Conservation (phyloP, 2,113 vertebrate species). For the Stictonetta naevosa region DNA sequence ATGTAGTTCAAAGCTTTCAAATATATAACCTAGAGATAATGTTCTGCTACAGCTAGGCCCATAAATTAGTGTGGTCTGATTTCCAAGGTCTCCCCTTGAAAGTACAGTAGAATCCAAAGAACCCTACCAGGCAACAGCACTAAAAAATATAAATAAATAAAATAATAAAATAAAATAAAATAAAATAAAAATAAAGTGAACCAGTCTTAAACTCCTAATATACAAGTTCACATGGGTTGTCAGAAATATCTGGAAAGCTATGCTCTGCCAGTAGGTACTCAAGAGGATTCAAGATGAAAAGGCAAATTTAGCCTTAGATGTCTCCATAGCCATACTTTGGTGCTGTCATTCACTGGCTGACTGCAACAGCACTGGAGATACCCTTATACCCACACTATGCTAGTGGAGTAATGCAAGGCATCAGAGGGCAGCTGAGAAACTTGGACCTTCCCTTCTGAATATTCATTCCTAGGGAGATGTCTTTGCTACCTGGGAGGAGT, state of each 20-base stretch:
- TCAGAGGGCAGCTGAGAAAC: background rate
- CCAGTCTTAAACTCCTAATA: background rate
- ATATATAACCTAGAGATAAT: background rate
- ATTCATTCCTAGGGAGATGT: background rate
- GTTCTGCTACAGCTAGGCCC: background rate
- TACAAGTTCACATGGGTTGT: background rate
- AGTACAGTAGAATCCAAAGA: background rate
- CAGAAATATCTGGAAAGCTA: background rate
- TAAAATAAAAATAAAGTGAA: background rate
- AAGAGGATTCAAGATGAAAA: background rate
- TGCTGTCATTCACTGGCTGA: background rate
- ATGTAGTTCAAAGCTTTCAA: background rate
- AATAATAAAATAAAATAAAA: background rate
- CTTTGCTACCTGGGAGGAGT: background rate
- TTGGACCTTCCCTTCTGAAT: background rate
- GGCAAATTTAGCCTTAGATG: background rate
- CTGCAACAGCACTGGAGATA: background rate
- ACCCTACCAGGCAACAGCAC: accelerated
- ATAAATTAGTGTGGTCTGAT: background rate
- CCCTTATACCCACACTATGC: background rate
- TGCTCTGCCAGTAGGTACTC: background rate
- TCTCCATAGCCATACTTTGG: background rate
- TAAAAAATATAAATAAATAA: background rate
- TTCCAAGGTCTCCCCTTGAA: background rate
- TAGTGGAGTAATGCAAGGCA: background rate